Evolutionary conservation across 2,888 invertebrate genomes (phyloP).

Genomic region (Diarsia rubi): DNA sequence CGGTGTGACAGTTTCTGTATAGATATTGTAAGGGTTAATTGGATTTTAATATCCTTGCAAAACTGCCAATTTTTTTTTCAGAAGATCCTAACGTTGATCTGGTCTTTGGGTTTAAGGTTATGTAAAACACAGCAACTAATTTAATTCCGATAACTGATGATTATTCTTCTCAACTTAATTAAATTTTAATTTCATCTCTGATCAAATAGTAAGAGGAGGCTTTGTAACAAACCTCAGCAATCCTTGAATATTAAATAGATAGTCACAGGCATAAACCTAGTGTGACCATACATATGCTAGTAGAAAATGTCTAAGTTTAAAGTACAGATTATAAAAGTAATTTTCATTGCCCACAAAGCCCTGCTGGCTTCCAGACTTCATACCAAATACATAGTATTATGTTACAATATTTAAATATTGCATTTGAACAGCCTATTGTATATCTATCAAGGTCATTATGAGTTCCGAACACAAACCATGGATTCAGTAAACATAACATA

Average conservation of each 20-base stretch:
- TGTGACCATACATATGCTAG: neutral
- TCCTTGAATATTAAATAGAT: no score
- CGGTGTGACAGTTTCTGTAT: conserved; percentile 65
- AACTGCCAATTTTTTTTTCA: no score
- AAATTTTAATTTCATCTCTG: neutral
- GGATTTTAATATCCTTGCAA: neutral
- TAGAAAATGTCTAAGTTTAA: neutral
- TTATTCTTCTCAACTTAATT: neutral
- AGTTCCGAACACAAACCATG: neutral
- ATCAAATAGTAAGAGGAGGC: neutral
- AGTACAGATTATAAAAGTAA: neutral
- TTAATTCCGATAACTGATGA: neutral
- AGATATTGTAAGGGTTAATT: conserved; percentile 6
- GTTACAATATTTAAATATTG: no score
- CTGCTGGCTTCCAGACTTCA: no score
- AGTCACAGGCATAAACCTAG: no score
- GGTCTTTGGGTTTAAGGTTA: neutral
- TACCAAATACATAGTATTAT: no score
- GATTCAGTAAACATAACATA: neutral
- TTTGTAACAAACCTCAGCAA: no score
- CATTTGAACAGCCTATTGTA: neutral
- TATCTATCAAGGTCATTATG: neutral
- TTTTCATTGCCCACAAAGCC: conserved; percentile 1
- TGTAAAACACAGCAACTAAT: neutral
- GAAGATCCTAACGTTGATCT: no score